Evolutionary conservation across 2,888 invertebrate genomes (phyloP).

Genomic region (Blastobasis lacticolella): DNA sequence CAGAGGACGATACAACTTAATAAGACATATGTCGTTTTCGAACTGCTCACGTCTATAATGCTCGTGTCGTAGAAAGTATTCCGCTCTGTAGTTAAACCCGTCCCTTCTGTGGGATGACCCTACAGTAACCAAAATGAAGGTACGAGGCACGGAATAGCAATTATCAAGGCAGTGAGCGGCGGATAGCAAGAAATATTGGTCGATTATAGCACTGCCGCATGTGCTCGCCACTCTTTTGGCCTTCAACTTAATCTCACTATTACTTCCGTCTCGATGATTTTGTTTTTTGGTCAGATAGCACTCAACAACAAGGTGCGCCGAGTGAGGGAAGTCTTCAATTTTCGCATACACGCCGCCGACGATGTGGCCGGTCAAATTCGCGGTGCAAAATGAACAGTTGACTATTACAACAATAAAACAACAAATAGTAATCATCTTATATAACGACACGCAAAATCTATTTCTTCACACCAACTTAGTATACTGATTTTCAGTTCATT

Average conservation of each 20-base stretch:
- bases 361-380: constrained; percentile 2
- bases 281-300: constrained; percentile 3
- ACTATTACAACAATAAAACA: too few species aligned
- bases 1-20: constrained; percentile 6
- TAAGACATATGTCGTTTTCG: constrained; percentile 18
- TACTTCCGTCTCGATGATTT: too few species aligned
- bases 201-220: constrained; percentile 34
- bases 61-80: constrained; percentile 10
- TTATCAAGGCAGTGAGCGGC: constrained; percentile 28
- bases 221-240: constrained; percentile 4
- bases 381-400: too few species aligned
- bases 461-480: too few species aligned
- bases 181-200: constrained; percentile 24
- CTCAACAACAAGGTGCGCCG: constrained; percentile 16
- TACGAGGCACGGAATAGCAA: constrained; percentile 4
- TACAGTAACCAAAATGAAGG: background rate
- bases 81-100: background rate
- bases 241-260: too few species aligned
- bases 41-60: background rate
- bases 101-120: background rate
- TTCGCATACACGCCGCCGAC: constrained; percentile 16
- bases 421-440: too few species aligned
- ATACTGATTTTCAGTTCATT: too few species aligned
- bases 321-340: constrained; percentile 19
- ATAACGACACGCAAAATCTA: too few species aligned